Evolutionary conservation across 1,140 invertebrate species (phyloP).

Genomic region (Meloidogyne hapla): DNA sequence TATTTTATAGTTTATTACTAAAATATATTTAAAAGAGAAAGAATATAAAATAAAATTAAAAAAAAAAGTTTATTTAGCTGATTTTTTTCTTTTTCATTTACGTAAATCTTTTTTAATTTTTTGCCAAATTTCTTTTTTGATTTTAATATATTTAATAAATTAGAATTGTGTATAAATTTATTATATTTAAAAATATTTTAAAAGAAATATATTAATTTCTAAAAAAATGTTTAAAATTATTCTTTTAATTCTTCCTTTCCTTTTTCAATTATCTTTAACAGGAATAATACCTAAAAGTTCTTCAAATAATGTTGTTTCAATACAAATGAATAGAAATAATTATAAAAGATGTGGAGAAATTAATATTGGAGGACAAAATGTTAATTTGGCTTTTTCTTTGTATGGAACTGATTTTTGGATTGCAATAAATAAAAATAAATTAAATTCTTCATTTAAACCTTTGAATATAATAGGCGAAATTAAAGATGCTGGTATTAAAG

Average conservation of each 20-base stretch:
- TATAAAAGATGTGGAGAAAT: not conserved
- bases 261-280: not conserved
- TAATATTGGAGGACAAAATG: not conserved
- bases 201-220: too few relatives aligned
- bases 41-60: too few relatives aligned
- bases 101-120: too few relatives aligned
- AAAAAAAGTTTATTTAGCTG: too few relatives aligned
- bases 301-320: not conserved
- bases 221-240: not conserved
- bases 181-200: too few relatives aligned
- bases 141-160: too few relatives aligned
- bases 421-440: not conserved
- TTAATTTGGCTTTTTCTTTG: not conserved
- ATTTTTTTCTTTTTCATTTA: too few relatives aligned
- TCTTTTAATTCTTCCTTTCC: not conserved
- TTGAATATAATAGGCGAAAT: not conserved
- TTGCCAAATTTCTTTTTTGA: too few relatives aligned
- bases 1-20: too few relatives aligned
- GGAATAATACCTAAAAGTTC: not conserved
- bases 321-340: conserved; percentile 3
- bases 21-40: too few relatives aligned
- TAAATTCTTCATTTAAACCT: not conserved
- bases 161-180: too few relatives aligned
- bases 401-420: not conserved
- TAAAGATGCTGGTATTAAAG: conserved; percentile 1